Conservation (phyloP, 1,140 invertebrate genomes). For the Bombyx mori region ASM3026992v2 NC_085112.1:7557501-7558000, state of each 20-base stretch:
- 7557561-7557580: not conserved
- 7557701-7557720: constrained; percentile 42
- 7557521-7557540: too few relatives aligned
- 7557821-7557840: too few relatives aligned
- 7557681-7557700: constrained; percentile 58
- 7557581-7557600: constrained; percentile 25
- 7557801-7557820: not conserved
- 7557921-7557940: constrained; percentile 8
- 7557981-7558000: too few relatives aligned
- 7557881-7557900: constrained; percentile 23
- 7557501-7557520: too few relatives aligned
- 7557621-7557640: constrained; percentile 58
- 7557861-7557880: constrained; percentile 23
- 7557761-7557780: constrained; percentile 17
- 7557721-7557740: constrained; percentile 43
- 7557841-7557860: too few relatives aligned
- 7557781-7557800: constrained; percentile 10
- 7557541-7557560: too few relatives aligned
- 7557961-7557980: not conserved
- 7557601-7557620: constrained; percentile 57
- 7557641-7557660: constrained; percentile 61
- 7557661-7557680: constrained; percentile 38
- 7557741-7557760: constrained; percentile 33
- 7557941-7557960: constrained; percentile 5
- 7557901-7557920: constrained; percentile 17